These are phyloP conservation scores for Odontocerum albicorne DNA, from an alignment of 2,888 invertebrate species.

Conservation along the genomic window DNA sequence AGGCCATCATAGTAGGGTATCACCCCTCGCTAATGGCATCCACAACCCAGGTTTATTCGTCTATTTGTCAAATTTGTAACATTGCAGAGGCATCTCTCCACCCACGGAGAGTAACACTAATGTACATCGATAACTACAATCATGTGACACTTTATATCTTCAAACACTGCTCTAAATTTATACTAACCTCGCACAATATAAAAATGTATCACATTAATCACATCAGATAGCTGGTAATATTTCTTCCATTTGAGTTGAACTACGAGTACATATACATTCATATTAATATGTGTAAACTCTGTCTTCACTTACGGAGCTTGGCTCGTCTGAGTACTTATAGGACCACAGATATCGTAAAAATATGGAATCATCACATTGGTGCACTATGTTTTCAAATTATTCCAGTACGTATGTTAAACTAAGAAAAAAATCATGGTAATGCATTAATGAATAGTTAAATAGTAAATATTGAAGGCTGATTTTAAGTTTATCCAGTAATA, in stretches of 20 bases:
- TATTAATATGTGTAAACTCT: slow-evolving; percentile 1
- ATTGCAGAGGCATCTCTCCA: not conserved
- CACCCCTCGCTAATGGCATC: slow-evolving; percentile 3
- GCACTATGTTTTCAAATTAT: no score
- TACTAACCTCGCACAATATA: slow-evolving; percentile 6
- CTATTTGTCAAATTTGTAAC: not conserved
- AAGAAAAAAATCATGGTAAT: no score
- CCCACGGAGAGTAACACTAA: no score
- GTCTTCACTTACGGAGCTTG: not conserved
- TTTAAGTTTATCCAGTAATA: no score
- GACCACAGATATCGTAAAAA: no score
- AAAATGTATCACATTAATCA: slow-evolving; percentile 3
- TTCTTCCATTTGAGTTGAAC: slow-evolving; percentile 18
- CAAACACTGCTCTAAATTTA: not conserved
- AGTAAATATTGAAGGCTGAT: no score
- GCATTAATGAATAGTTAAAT: no score
- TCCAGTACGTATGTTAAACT: no score
- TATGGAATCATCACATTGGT: no score
- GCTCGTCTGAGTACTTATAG: no score
- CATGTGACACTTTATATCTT: not conserved
- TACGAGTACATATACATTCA: slow-evolving; percentile 15
- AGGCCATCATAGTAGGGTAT: not conserved
- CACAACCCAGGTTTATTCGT: slow-evolving; percentile 16
- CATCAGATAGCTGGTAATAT: slow-evolving; percentile 23
- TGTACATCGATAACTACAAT: no score